A percentile compares a stretch with the other conserved stretches of the same genome.
Conservation (phyloP, 2,888 invertebrate species). For the Trissonchulus latispiculum region DNA sequence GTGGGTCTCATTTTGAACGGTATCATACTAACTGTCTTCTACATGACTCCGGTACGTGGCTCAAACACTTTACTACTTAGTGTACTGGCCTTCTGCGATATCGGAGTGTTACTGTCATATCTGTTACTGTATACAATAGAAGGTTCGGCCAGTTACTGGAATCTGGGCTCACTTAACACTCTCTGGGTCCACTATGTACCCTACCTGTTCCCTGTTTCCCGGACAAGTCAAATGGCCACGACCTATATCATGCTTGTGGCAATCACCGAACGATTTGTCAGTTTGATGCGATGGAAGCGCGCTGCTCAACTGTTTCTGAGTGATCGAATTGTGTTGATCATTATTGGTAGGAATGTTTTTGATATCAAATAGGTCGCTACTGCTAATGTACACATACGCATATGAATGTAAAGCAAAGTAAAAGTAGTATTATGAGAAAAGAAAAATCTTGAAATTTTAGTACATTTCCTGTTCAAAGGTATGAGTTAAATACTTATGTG, state of each 20-base stretch:
- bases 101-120: not conserved
- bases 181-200: not conserved
- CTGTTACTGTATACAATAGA: not conserved
- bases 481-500: no score
- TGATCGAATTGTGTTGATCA: no score
- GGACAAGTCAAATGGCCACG: not conserved
- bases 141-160: not conserved
- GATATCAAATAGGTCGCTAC: no score
- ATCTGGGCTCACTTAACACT: not conserved
- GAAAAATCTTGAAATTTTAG: no score
- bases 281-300: not conserved
- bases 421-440: no score
- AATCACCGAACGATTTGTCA: not conserved
- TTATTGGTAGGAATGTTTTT: no score
- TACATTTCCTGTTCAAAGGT: no score
- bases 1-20: not conserved
- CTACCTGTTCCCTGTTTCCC: not conserved
- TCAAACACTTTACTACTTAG: not conserved
- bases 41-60: not conserved
- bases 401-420: no score
- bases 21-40: not conserved
- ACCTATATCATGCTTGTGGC: not conserved
- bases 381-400: no score
- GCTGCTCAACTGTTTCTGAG: no score
- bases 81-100: not conserved